These are phyloP conservation scores for Zaprionus ornatus DNA, from an alignment of 1,140 invertebrate genomes.

Conservation along the genomic window DNA sequence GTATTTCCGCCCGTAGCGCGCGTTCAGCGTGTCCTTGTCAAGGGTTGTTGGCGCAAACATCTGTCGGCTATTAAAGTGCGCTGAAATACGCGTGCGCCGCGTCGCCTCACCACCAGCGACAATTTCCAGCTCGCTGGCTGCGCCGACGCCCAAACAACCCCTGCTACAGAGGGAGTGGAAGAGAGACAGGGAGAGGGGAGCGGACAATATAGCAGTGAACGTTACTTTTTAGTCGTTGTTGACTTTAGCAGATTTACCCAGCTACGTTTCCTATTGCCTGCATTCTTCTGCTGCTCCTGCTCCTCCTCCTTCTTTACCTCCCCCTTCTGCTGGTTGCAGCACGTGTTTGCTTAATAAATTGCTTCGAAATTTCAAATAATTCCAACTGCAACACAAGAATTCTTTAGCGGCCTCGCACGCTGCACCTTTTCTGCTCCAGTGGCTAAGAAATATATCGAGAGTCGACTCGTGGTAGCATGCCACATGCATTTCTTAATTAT, in stretches of 20 bases:
- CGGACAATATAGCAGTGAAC: not conserved
- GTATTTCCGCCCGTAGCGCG: slow-evolving; percentile 54
- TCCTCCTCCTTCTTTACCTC: not conserved
- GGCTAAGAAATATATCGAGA: slow-evolving; percentile 42
- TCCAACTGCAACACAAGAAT: slow-evolving; percentile 25
- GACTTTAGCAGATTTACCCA: not conserved
- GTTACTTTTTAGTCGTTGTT: slow-evolving; percentile 41
- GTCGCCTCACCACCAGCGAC: slow-evolving; percentile 56
- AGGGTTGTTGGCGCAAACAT: slow-evolving; percentile 80
- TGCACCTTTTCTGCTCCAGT: slow-evolving; percentile 68
- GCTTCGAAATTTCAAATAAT: slow-evolving; percentile 58
- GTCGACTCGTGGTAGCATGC: slow-evolving; percentile 46
- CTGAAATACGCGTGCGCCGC: slow-evolving; percentile 77
- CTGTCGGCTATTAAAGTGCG: slow-evolving; percentile 82
- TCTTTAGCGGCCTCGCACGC: slow-evolving; percentile 1
- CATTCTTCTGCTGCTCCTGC: not conserved
- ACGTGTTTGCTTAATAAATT: slow-evolving; percentile 67
- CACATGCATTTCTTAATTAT: slow-evolving; percentile 76
- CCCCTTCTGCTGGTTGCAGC: slow-evolving; percentile 21
- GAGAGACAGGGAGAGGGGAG: not conserved
- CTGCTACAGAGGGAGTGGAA: not conserved
- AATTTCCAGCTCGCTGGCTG: slow-evolving; percentile 68
- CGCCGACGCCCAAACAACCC: slow-evolving; percentile 33
- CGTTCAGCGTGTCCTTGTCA: slow-evolving; percentile 62
- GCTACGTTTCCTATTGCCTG: slow-evolving; percentile 1